A percentile compares a stretch with the other conserved stretches of the same genome.
These are phyloP conservation scores for Choristoneura fumiferana DNA, from an alignment of 1,140 invertebrate species.

Conservation along the genomic window DNA sequence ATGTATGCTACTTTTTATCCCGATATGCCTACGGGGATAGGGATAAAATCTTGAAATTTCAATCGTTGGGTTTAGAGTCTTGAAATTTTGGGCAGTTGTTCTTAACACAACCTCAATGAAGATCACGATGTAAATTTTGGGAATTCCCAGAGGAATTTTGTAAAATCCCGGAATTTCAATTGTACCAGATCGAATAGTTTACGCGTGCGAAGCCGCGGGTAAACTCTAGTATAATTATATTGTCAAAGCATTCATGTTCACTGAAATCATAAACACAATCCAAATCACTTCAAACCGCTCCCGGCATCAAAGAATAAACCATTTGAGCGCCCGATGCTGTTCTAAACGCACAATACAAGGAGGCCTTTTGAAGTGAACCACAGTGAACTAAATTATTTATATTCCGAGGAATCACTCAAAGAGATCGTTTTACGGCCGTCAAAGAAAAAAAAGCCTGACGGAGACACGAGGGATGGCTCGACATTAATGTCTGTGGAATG, in stretches of 20 bases:
- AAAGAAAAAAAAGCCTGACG: conserved; percentile 46
- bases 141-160: too few species aligned
- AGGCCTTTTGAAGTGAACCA: conserved; percentile 50
- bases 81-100: too few species aligned
- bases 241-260: conserved; percentile 21
- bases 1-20: too few species aligned
- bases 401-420: conserved; percentile 61
- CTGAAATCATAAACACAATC: neutral
- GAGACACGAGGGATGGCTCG: conserved; percentile 32
- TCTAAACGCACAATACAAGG: neutral
- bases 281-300: neutral
- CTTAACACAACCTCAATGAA: too few species aligned
- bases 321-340: neutral
- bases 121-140: too few species aligned
- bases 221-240: neutral
- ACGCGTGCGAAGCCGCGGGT: too few species aligned
- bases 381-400: conserved; percentile 51
- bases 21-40: too few species aligned
- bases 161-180: too few species aligned
- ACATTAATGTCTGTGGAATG: conserved; percentile 53
- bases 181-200: too few species aligned
- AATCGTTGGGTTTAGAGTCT: too few species aligned
- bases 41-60: too few species aligned
- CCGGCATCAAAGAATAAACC: neutral
- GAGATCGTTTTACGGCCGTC: conserved; percentile 51